Evolutionary conservation across 1,140 invertebrate genomes (phyloP).

Genomic region (Melitaea cinxia): DNA sequence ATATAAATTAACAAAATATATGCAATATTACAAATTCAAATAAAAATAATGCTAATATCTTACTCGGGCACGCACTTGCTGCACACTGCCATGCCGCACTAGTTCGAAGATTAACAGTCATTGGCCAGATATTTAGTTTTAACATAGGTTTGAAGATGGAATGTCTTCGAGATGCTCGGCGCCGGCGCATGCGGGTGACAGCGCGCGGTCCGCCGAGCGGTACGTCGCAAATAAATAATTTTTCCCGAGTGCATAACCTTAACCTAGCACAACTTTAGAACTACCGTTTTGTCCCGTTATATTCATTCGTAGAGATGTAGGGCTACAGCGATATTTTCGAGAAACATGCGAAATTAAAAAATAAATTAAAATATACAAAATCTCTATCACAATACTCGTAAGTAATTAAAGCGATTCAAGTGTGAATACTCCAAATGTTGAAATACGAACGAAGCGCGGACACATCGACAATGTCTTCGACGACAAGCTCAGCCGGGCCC

Average conservation of each 20-base stretch:
- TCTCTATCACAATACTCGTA: slow-evolving; percentile 81
- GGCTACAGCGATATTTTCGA: slow-evolving; percentile 72
- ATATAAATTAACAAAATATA: slow-evolving; percentile 81
- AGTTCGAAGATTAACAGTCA: slow-evolving; percentile 40
- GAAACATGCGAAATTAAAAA: slow-evolving; percentile 77
- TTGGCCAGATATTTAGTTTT: slow-evolving; percentile 38
- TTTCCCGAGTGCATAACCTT: slow-evolving; percentile 67
- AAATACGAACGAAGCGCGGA: slow-evolving; percentile 52
- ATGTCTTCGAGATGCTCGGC: slow-evolving; percentile 53
- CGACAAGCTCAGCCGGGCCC: slow-evolving; percentile 12
- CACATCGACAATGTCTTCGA: slow-evolving; percentile 19
- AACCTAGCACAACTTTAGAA: slow-evolving; percentile 76
- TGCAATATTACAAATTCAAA: slow-evolving; percentile 81
- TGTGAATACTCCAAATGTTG: slow-evolving; percentile 78
- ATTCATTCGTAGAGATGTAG: slow-evolving; percentile 71
- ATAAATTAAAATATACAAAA: slow-evolving; percentile 82
- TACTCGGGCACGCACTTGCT: slow-evolving; percentile 76
- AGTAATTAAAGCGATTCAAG: slow-evolving; percentile 81
- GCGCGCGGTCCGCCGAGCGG: slow-evolving; percentile 20
- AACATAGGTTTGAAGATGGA: slow-evolving; percentile 53
- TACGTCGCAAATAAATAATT: slow-evolving; percentile 46
- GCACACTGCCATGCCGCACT: slow-evolving; percentile 39
- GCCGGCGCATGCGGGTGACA: slow-evolving; percentile 8
- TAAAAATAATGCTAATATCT: slow-evolving; percentile 81
- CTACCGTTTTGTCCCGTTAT: slow-evolving; percentile 70